phyloP scores from a whole-genome alignment of 2,888 invertebrate genomes.

The Bombylius discolor region DNA sequence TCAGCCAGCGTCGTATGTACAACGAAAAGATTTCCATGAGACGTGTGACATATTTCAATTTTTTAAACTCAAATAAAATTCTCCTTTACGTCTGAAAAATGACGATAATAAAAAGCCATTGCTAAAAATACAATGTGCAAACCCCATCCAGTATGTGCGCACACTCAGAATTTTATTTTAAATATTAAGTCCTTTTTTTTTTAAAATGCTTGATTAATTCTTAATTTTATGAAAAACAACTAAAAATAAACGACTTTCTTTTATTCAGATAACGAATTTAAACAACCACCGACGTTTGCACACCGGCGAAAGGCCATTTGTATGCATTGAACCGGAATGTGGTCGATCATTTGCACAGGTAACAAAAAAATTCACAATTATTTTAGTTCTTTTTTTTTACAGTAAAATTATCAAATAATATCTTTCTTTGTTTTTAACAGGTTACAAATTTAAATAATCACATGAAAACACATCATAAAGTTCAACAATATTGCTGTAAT shows the following conservation, averaged over 20 bases:
- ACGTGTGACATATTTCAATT: too few species aligned
- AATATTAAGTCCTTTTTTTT: too few species aligned
- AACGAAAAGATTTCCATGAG: too few species aligned
- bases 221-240: too few species aligned
- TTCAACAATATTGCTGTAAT: constrained; percentile 37
- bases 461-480: constrained; percentile 38
- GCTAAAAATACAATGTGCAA: too few species aligned
- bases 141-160: too few species aligned
- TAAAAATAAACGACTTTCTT: not conserved
- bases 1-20: too few species aligned
- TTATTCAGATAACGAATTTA: constrained; percentile 31
- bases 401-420: not conserved
- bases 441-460: constrained; percentile 38
- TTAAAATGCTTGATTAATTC: too few species aligned
- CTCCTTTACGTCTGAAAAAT: too few species aligned
- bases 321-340: constrained; percentile 36
- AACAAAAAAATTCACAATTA: constrained; percentile 4
- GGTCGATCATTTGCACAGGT: constrained; percentile 37
- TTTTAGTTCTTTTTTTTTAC: not conserved
- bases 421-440: constrained; percentile 14
- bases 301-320: constrained; percentile 36
- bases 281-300: constrained; percentile 37
- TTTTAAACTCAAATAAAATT: too few species aligned
- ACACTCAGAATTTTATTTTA: too few species aligned
- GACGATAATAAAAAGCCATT: too few species aligned